Percentiles rank a stretch among this genome's conserved stretches.
These are phyloP conservation scores for Camelus bactrianus DNA, from an alignment of 2,113 vertebrate species.

Conservation along the genomic window DNA sequence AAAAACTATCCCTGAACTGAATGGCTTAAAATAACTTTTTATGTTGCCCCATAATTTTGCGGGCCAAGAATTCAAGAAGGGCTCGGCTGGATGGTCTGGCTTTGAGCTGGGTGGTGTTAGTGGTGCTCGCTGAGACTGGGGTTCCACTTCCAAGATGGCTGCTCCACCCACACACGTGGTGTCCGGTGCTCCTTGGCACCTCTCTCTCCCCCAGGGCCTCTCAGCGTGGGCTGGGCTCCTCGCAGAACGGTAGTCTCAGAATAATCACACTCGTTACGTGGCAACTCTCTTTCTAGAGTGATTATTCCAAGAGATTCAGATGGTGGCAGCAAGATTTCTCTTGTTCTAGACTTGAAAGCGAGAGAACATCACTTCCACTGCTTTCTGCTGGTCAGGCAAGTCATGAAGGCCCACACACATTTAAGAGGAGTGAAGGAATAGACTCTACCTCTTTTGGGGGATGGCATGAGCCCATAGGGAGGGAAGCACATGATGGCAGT, in stretches of 20 bases:
- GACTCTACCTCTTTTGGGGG: neutral
- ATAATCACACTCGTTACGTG: neutral
- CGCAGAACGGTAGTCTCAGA: neutral
- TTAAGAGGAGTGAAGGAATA: neutral
- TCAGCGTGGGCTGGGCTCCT: neutral
- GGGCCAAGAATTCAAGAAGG: neutral
- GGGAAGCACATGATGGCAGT: neutral
- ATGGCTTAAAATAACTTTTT: neutral
- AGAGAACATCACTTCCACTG: neutral
- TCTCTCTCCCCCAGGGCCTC: neutral
- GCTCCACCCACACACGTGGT: neutral
- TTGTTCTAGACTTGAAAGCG: constrained; percentile 38
- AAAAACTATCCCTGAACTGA: neutral
- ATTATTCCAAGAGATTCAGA: neutral
- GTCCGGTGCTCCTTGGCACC: neutral
- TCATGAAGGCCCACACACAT: neutral
- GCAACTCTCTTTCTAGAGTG: neutral
- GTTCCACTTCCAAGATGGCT: neutral
- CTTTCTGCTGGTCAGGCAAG: neutral
- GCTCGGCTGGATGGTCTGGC: neutral
- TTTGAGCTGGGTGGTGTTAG: neutral
- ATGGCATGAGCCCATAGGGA: neutral
- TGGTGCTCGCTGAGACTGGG: neutral
- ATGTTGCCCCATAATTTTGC: neutral
- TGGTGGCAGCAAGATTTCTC: constrained; percentile 20